Conservation (phyloP, 2,797 vertebrate species). For the Lepidocolaptes lacrymiger region DNA sequence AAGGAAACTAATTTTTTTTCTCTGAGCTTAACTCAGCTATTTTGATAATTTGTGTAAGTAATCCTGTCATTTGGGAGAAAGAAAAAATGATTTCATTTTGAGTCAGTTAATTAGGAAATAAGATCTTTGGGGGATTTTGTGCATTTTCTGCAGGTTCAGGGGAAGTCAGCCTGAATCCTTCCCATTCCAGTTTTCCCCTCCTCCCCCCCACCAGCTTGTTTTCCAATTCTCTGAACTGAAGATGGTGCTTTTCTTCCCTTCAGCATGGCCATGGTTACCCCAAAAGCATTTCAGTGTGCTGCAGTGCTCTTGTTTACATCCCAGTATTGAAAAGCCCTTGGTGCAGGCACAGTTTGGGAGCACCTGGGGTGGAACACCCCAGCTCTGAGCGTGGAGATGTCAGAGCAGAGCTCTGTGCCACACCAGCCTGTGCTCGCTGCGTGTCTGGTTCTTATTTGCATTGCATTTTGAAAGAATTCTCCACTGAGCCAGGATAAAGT, state of each 20-base stretch:
- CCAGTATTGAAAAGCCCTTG: not conserved
- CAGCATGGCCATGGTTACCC: not conserved
- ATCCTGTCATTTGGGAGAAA: constrained; percentile 70
- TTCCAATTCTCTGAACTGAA: not conserved
- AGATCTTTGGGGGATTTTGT: constrained; percentile 61
- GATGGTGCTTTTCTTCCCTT: not conserved
- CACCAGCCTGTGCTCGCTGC: not conserved
- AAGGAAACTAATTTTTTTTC: constrained; percentile 60
- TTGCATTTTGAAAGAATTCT: constrained; percentile 23
- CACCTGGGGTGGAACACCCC: not conserved
- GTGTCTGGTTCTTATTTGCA: constrained; percentile 15
- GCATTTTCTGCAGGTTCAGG: constrained; percentile 44
- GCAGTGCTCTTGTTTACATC: not conserved
- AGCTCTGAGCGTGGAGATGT: not conserved
- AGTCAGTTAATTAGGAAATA: constrained; percentile 68
- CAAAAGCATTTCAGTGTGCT: not conserved
- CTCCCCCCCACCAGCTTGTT: not conserved
- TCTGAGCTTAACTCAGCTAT: constrained; percentile 62
- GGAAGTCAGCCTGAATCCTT: constrained; percentile 33
- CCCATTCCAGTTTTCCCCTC: not conserved
- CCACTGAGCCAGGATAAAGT: not conserved
- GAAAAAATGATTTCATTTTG: constrained; percentile 67
- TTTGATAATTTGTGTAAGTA: constrained; percentile 69
- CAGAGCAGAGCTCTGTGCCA: constrained; percentile 14
- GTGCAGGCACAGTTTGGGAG: not conserved